Conservation (phyloP, 2,113 vertebrate species). For the Cyphomyrus discorhynchus region DNA sequence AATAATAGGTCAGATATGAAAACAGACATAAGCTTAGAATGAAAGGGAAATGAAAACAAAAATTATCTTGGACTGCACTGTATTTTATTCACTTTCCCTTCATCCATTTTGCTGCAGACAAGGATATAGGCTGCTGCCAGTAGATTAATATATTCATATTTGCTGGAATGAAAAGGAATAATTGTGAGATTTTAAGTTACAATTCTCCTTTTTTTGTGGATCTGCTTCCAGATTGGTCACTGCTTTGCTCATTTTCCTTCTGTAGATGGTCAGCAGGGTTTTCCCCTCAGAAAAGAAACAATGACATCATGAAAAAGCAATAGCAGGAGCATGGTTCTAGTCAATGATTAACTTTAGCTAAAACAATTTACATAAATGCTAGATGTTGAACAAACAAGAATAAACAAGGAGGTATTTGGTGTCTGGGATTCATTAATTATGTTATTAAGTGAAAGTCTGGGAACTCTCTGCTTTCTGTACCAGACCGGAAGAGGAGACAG, state of each 20-base stretch:
- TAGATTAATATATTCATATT: neutral
- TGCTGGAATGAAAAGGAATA: neutral
- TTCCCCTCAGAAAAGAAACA: neutral
- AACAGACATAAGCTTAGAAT: neutral
- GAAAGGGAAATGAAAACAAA: neutral
- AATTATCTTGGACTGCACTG: neutral
- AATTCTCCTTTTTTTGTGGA: neutral
- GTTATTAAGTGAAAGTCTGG: neutral
- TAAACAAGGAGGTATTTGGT: neutral
- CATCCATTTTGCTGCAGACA: neutral
- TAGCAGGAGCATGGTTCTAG: neutral
- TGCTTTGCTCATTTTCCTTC: neutral
- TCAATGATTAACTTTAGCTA: neutral
- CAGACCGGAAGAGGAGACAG: neutral
- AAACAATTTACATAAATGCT: neutral
- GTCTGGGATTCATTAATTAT: neutral
- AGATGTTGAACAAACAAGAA: neutral
- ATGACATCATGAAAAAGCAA: neutral
- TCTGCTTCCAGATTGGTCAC: neutral
- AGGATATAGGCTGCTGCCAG: neutral
- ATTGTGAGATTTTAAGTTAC: neutral
- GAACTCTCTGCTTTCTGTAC: neutral
- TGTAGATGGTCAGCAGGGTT: neutral
- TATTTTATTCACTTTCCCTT: neutral
- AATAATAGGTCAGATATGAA: neutral